Evolutionary conservation across 2,797 vertebrate genomes (phyloP).

Genomic region (Danio choprae): DNA sequence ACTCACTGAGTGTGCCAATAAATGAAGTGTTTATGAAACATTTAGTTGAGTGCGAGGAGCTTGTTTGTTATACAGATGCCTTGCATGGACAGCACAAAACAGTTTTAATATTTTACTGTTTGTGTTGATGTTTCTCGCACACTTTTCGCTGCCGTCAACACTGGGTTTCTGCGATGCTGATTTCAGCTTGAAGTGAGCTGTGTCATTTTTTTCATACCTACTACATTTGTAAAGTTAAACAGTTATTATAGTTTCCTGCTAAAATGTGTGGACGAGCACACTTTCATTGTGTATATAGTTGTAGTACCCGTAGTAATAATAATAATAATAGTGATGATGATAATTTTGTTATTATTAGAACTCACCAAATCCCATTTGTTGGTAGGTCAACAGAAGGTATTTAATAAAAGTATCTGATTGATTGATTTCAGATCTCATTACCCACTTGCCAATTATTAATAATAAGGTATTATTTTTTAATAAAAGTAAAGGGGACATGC

Average conservation of each 20-base stretch:
- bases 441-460: slow-evolving; percentile 51
- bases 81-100: background rate
- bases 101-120: background rate
- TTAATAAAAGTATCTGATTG: too few relatives aligned
- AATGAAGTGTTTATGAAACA: slow-evolving; percentile 16
- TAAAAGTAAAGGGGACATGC: slow-evolving; percentile 67
- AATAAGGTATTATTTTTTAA: slow-evolving; percentile 58
- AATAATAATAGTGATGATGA: too few relatives aligned
- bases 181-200: background rate
- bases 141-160: background rate
- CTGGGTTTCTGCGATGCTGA: background rate
- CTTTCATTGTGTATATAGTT: too few relatives aligned
- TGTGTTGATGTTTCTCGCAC: background rate
- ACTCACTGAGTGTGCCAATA: background rate
- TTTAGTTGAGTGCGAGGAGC: background rate
- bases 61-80: background rate
- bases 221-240: too few relatives aligned
- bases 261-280: too few relatives aligned
- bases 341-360: too few relatives aligned
- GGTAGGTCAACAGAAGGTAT: too few relatives aligned
- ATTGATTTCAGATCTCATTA: too few relatives aligned
- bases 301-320: too few relatives aligned
- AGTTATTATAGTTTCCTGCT: too few relatives aligned
- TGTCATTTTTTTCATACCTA: too few relatives aligned
- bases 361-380: too few relatives aligned